phyloP scores from a whole-genome alignment of 2,888 invertebrate species.

The Heliconius aoede region DNA sequence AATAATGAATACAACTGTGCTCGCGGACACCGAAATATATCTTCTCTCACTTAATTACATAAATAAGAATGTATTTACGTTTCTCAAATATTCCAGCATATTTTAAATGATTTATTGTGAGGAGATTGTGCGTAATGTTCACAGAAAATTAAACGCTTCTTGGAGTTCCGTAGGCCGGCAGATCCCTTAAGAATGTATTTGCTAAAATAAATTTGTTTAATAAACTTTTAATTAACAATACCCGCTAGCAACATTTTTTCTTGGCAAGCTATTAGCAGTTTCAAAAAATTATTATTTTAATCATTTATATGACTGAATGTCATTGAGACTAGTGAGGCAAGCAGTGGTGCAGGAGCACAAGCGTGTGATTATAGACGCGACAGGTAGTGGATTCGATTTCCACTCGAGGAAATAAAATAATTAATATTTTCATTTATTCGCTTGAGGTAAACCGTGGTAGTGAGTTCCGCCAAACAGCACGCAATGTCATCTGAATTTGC shows the following conservation, averaged over 20 bases:
- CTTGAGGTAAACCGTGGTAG: too few species aligned
- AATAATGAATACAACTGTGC: constrained; percentile 38
- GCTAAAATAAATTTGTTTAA: not conserved
- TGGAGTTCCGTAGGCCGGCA: not conserved
- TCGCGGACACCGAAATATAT: constrained; percentile 35
- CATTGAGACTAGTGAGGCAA: too few species aligned
- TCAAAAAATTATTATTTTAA: too few species aligned
- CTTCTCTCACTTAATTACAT: constrained; percentile 40
- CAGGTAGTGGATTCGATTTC: too few species aligned
- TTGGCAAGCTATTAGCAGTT: too few species aligned
- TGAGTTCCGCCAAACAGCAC: too few species aligned
- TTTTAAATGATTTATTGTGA: constrained; percentile 38
- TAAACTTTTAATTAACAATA: not conserved
- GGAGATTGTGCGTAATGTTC: constrained; percentile 22
- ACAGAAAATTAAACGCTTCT: constrained; percentile 10
- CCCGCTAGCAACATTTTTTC: not conserved
- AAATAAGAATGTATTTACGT: constrained; percentile 41
- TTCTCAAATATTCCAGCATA: constrained; percentile 38
- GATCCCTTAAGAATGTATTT: not conserved
- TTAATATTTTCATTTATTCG: too few species aligned
- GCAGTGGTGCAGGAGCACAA: too few species aligned
- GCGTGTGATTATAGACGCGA: too few species aligned
- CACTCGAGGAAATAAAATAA: too few species aligned
- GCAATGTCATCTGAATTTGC: too few species aligned
- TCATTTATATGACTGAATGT: not conserved